Evolutionary conservation across 2,113 vertebrate genomes (phyloP), one percentile per base, ranked within the genome.

Genomic region (Chelonoidis abingdonii): DNA sequence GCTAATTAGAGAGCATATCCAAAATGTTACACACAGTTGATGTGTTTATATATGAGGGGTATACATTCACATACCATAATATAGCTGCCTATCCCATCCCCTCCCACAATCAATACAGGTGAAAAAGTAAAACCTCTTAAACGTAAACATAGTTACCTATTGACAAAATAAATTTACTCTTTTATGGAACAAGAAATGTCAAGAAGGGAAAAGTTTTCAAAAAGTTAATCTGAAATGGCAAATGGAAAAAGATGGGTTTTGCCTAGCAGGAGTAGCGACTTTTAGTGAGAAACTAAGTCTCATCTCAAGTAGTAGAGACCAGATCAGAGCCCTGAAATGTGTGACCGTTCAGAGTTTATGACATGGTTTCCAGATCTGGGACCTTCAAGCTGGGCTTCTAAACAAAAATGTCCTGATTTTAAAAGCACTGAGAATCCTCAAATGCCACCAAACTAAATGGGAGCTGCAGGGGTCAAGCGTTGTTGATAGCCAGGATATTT

Each of bases 401-500:
- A 96, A 96, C 96, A 92, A 93, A 93, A 92, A 75, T 95, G 29
- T 76, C 53, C 89, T 95, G 92, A 97, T 92, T 95, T 96, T 97
- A 96, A 50, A 95, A 92, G 75, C 87, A 90, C 83, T 97, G 87
- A 95, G 94, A 90, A 89, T 90, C 93, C 2, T 85, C 50, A 97
- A 96, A 95, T 97, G 95, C 96, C 83, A 65, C 94, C 86, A 92
- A 94, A 89, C 95, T 94, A 94, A 89, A 91, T 1, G 81, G 59
- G 62, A 96, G 94, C 95, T 92, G 95, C 96, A 97, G 4, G 16
- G 94, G 95, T 91, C 96, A 95, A 89, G 27, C 87, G 78, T 86
- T 88, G 90, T 93, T 1, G 4, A 41, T 97, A 89, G 86, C 96
- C 94, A 95, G 19, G 3, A 91, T 88, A 93, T 95, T 94, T 97